Evolutionary conservation across 2,888 invertebrate species (phyloP), one percentile per base, ranked within the genome.

Genomic region (Plutella xylostella): DNA sequence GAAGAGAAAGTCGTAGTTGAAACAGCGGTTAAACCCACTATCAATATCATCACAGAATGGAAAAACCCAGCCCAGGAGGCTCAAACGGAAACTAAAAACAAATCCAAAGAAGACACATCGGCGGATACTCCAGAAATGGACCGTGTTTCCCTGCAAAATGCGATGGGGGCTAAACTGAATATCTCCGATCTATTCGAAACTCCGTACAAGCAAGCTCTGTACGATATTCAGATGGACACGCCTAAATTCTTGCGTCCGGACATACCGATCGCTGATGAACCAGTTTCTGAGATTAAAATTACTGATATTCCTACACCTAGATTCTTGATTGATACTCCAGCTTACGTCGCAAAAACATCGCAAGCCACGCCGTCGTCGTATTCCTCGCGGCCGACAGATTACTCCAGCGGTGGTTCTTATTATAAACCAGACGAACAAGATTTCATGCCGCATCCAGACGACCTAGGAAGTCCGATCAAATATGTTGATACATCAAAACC

Each of bases 371-470:
- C 83, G 12, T 74, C 75, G 1, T 73, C 80, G 3, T 83, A 77
- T 56, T 72, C 74, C 11, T 80, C 80, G 20, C 68, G 83, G 5
- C 79, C 77, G 33, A 87, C 87, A 1, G 88, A 88, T 54, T 88
- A 88, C 63, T 88, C 88, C 7, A 87, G 88, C 45, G 80, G 88
- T 4, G 85, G 88, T 2, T 88, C 88, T 2, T 88, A 88, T 55
- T 88, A 88, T 55, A 85, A 86, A 49, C 88, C 88, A 0, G 88
- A 88, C 56, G 88, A 88, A 55, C 86, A 86, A 45, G 88, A 88
- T 55, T 78, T 72, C 49, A 49, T 72, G 43, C 67, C 64, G 25
- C 54, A 66, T 7, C 60, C 66, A 17, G 78, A 79, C 45, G 56
- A 60, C 50, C 51, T 71, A 42, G 64, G 57, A 41, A 67, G 62